Evolutionary conservation across 2,797 vertebrate species (phyloP).

Genomic region (Cyprinodon diabolis): DNA sequence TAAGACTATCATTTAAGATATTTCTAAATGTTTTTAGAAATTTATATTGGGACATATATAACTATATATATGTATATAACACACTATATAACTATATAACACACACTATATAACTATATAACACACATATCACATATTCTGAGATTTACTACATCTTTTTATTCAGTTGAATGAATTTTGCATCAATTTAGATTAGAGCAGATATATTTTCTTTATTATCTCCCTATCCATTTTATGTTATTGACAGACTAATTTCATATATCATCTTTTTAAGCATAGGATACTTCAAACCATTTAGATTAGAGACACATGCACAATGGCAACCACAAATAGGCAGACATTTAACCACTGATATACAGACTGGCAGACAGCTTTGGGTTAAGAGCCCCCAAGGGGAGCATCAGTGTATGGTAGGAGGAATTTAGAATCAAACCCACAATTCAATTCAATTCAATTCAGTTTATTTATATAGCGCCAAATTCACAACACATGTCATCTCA

Average conservation of each 20-base stretch:
- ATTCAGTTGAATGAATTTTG: not conserved
- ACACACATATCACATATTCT: not conserved
- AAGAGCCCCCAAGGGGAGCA: not conserved
- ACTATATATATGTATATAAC: no score
- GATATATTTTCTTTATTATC: not conserved
- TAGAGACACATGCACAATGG: not conserved
- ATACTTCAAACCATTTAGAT: not conserved
- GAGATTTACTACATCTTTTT: not conserved
- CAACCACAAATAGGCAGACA: not conserved
- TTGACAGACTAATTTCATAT: not conserved
- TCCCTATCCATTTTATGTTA: not conserved
- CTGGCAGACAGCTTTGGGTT: not conserved
- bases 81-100: no score
- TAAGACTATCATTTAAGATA: not conserved
- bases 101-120: no score
- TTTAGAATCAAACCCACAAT: not conserved
- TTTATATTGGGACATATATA: not conserved
- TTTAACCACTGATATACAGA: not conserved
- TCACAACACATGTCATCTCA: no score
- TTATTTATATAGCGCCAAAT: no score
- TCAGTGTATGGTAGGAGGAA: not conserved
- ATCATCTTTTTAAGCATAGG: not conserved
- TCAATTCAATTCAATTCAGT: no score
- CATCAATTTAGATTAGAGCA: not conserved
- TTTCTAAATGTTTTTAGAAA: not conserved